Evolutionary conservation across 2,113 vertebrate species (phyloP), one percentile per base, ranked within the genome.

Genomic region (Semicossyphus pulcher): DNA sequence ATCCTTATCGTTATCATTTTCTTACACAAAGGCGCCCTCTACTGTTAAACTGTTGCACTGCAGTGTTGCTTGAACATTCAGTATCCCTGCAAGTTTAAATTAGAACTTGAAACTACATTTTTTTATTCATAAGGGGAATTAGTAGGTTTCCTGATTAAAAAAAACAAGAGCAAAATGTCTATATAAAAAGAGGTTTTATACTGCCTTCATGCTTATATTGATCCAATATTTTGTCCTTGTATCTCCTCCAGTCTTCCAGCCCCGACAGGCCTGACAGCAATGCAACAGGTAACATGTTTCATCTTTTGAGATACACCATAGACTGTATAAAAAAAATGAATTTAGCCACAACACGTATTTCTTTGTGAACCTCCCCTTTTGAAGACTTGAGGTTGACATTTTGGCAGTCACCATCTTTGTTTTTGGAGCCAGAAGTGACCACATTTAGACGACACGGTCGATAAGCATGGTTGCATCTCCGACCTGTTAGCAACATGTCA

Each of bases 221-320:
- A 65, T 57, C 10, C 1, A 72, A 2, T 36, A 18, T 48, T 34
- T 34, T 2, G 7, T 69, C 44, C 65, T 76, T 75, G 20, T 61
- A 31, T 91, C 28, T 86, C 11, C 53, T 92, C n/a, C 41, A 89
- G 31, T 57, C 74, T 1, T 59, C 91, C 66, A 94, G 86, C 74
- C 84, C 91, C 5, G 97, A 99, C 57, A 93, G 93, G 63, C 72
- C 86, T 42, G 96, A 99, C 21, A 95, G 92, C 89, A 91, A 91
- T 51, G 82, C 93, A 52, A 69, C 94, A 93, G 95, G 97, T 98
- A 64, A 92, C 12, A 16, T 41, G 10, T 45, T 66, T 31, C 6
- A 23, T n/a, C 20, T 66, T 25, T 34, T 42, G 36, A 42, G 18
- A 51, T 23, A 11, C n/a, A n/a, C n/a, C n/a, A n/a, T n/a, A n/a